Evolutionary conservation across 1,140 invertebrate species (phyloP), one percentile per base, ranked within the genome.

Genomic region (Trachymyrmex septentrionalis): DNA sequence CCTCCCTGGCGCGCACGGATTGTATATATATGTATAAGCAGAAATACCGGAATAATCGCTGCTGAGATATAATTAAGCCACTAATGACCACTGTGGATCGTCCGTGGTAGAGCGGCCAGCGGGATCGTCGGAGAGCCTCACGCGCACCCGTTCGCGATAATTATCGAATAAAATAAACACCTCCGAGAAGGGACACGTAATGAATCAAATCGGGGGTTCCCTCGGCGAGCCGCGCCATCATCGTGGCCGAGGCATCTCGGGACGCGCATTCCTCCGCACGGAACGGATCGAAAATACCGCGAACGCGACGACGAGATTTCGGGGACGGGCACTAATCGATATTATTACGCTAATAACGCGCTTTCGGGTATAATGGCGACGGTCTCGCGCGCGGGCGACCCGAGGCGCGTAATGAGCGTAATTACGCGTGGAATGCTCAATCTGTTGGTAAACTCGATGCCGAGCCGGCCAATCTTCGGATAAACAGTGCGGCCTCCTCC

Each of bases 131-230:
- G 61, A 66, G 75, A 66, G 75, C 30, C 76, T 64, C 71, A 64
- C 84, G 66, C 66, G 34, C 71, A 59, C 57, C 67, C 30, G 19
- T 57, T 86, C 64, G 57, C 82, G 85, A 91, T 93, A 93, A 93
- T 93, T 93, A 92, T 91, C 88, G 87, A 93, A 93, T 92, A 93
- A 93, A 92, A 93, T 93, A 93, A 93, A 93, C 92, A 93, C 92
- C 90, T 91, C 55, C 73, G 87, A 14, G 67, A 90, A 86, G 90
- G 72, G 84, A 88, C 82, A 81, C 76, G 80, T 84, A 66, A 90
- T 82, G 89, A 91, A 91, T 90, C 64, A 89, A 88, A 88, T 85
- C 86, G 59, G 12, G 12, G 44, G 67, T 57, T 80, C 12, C 66
- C 66, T 24, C 66, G 61, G 78, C 24, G 7, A 19, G 27, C 27